phyloP scores from a whole-genome alignment of 2,888 invertebrate species.

The Polydrusus cervinus region DNA sequence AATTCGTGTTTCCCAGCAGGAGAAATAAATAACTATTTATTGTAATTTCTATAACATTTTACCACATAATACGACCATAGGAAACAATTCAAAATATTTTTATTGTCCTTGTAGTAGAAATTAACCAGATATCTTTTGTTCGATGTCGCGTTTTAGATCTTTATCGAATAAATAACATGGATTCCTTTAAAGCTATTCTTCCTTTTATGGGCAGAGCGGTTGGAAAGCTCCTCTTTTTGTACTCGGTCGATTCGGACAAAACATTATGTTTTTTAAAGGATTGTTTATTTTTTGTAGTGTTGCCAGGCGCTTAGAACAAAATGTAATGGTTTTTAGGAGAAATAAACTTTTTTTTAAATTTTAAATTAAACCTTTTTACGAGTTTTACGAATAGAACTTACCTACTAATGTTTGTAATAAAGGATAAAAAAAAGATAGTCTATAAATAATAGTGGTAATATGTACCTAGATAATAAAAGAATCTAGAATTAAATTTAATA shows the following conservation, averaged over 20 bases:
- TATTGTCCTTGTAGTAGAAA: slow-evolving; percentile 63
- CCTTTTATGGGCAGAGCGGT: slow-evolving; percentile 65
- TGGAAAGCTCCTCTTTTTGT: slow-evolving; percentile 56
- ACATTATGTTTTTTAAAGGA: slow-evolving; percentile 33
- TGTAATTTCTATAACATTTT: no score
- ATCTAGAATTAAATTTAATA: no score
- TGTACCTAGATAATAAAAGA: no score
- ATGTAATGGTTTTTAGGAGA: neutral
- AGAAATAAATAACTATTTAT: no score
- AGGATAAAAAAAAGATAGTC: no score
- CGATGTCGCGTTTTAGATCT: slow-evolving; percentile 65
- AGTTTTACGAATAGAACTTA: no score
- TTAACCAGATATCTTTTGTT: slow-evolving; percentile 65
- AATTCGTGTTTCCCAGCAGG: no score
- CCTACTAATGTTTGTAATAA: no score
- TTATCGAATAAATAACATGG: slow-evolving; percentile 66
- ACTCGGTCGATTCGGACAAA: slow-evolving; percentile 28
- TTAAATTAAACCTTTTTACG: no score
- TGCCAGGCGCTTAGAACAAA: slow-evolving; percentile 7
- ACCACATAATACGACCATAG: neutral
- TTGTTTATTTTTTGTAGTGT: slow-evolving; percentile 32
- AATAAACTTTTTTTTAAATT: no score
- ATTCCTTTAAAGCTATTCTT: slow-evolving; percentile 63
- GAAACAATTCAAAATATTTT: slow-evolving; percentile 52
- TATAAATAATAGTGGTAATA: no score